Base-by-base conservation (phyloP, 2,888 invertebrate genomes). In the Euplagia quadripunctaria region DNA sequence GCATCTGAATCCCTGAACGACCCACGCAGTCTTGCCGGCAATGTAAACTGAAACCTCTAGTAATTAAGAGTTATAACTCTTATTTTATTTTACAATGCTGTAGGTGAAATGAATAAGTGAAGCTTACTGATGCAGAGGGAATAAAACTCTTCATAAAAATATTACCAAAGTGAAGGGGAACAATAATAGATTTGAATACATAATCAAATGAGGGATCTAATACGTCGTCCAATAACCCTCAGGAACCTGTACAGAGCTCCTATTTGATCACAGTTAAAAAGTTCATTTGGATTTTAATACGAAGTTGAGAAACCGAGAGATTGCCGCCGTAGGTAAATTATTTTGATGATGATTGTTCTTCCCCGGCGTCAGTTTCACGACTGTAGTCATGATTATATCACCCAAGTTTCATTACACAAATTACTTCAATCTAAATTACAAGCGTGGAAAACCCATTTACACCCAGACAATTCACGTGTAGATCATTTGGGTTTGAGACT, bases 261-360 rank as follows among this genome's bases (percentile, higher is more conserved):
- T 12, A 12, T 58, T 58, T 58, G n/a, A 9, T 31, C 14, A 61
- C 7, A 4, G 43, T 46, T 46, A 46, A 46, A 46, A 46, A 46
- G 0, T 6, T 46, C 43, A 46, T 8, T 46, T 46, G 4, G 43
- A 46, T 46, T 20, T n/a, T n/a, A 46, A 64, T 12, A 64, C 46
- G 4, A 17, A 46, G 20, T 68, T 68, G 17, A 20, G 41, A 17
- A 43, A 68, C 55, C 55, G 41, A 42, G 42, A 42, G 11, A 20
- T 20, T 42, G 11, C 12, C 42, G 69, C 31, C 61, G 11, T 41
- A 41, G 46, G 70, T 11, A 63, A 64, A 70, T 63, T 63, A 43
- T 46, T 68, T 68, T 42, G 55, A 68, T 68, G 68, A 68, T 55
- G 68, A 68, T 68, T 55, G 68, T 55, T 42, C 42, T 42, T 14